Evolutionary conservation across 2,888 invertebrate species (phyloP).

Genomic region (Ophion costatus): DNA sequence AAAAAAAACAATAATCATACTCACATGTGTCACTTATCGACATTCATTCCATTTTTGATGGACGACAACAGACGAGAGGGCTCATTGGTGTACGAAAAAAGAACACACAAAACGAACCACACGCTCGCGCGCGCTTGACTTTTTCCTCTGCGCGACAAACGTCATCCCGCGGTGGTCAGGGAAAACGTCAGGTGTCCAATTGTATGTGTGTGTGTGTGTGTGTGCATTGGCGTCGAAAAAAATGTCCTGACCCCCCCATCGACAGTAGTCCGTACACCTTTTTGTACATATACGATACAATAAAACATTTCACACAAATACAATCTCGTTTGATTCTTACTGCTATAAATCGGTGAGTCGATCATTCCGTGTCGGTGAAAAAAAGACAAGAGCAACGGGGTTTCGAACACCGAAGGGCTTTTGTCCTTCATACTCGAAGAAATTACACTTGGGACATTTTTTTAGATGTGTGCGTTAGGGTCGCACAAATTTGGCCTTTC

Average conservation of each 20-base stretch:
- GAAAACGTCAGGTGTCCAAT: slow-evolving; percentile 39
- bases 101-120: neutral
- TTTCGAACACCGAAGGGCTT: no score
- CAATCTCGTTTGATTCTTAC: slow-evolving; percentile 28
- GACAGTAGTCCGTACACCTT: slow-evolving; percentile 82
- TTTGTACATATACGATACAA: slow-evolving; percentile 83
- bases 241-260: slow-evolving; percentile 72
- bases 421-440: neutral
- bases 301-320: slow-evolving; percentile 81
- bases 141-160: slow-evolving; percentile 47
- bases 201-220: slow-evolving; percentile 3
- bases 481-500: no score
- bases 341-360: no score
- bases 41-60: slow-evolving; percentile 79
- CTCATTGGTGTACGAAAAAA: slow-evolving; percentile 72
- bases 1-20: slow-evolving; percentile 67
- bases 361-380: no score
- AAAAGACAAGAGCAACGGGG: no score
- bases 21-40: slow-evolving; percentile 74
- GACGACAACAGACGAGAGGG: slow-evolving; percentile 73
- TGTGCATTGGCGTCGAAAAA: slow-evolving; percentile 48
- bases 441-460: no score
- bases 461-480: no score
- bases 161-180: slow-evolving; percentile 42
- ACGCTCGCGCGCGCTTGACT: slow-evolving; percentile 54